Percentiles rank a stretch among this genome's conserved stretches.
Evolutionary conservation across 2,888 invertebrate species (phyloP).

Genomic region (Adela reaumurella): DNA sequence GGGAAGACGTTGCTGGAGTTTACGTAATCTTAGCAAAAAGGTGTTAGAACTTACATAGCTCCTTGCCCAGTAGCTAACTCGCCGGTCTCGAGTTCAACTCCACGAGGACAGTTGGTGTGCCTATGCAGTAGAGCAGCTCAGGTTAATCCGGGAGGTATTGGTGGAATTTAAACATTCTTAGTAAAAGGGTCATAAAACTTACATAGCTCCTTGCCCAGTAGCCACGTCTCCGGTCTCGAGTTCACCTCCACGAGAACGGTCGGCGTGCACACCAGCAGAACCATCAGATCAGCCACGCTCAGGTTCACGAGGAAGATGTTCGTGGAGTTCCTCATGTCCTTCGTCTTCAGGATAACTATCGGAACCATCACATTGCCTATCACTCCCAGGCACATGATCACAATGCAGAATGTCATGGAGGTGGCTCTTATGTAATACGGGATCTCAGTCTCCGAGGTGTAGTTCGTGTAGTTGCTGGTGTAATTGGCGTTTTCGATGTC

Average conservation of each 20-base stretch:
- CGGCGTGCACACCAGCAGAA: constrained; percentile 87
- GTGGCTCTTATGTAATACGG: constrained; percentile 85
- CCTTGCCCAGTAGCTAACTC: constrained; percentile 91
- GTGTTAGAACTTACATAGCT: no score
- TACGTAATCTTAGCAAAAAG: no score
- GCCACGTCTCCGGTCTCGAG: constrained; percentile 88
- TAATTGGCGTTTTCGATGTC: not conserved
- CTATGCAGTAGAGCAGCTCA: no score
- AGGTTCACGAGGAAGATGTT: constrained; percentile 93
- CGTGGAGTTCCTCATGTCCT: constrained; percentile 92
- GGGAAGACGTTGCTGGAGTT: no score
- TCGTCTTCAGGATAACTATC: constrained; percentile 85
- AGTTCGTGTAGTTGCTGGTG: not conserved
- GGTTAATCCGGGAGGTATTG: no score
- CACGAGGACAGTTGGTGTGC: constrained; percentile 91
- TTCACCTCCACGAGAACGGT: constrained; percentile 93
- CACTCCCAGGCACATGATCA: constrained; percentile 86
- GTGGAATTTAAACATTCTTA: no score
- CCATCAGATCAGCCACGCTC: constrained; percentile 89
- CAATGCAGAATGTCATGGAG: constrained; percentile 83
- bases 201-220: constrained; percentile 90
- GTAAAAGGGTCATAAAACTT: constrained; percentile 50
- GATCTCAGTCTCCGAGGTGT: constrained; percentile 57
- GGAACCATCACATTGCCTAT: constrained; percentile 93
- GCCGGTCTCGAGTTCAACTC: constrained; percentile 90